A percentile compares a stretch with the other conserved stretches of the same genome.
These are phyloP conservation scores for Eremophila alpestris DNA, from an alignment of 2,797 vertebrate genomes.

Conservation along the genomic window DNA sequence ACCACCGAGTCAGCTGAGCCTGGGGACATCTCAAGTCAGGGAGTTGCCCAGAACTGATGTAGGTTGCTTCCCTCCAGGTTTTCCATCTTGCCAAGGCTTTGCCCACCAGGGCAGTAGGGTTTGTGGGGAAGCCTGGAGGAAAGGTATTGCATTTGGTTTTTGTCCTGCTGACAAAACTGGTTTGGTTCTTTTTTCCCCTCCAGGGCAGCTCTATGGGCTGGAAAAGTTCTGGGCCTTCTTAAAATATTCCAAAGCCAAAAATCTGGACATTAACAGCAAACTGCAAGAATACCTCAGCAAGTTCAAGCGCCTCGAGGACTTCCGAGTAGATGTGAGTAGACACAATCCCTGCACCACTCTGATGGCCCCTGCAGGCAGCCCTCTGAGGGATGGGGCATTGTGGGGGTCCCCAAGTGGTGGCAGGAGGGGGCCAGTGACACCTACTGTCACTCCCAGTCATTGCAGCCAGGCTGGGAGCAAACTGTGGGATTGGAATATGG, in stretches of 20 bases:
- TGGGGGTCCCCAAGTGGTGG: background rate
- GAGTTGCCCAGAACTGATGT: background rate
- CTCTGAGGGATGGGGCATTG: background rate
- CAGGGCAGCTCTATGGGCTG: slow-evolving; percentile 96
- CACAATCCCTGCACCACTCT: accelerated
- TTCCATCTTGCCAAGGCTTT: background rate
- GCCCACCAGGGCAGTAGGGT: background rate
- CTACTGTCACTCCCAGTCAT: slow-evolving; percentile 22
- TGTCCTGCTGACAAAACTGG: background rate
- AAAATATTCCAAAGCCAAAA: slow-evolving; percentile 98
- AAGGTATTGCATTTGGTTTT: background rate
- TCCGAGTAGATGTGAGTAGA: slow-evolving; percentile 93
- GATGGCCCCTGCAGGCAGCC: background rate
- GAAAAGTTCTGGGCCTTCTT: slow-evolving; percentile 99
- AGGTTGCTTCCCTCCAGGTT: background rate
- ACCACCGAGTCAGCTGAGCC: background rate
- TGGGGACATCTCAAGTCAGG: background rate
- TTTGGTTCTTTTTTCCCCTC: background rate
- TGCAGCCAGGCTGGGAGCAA: background rate
- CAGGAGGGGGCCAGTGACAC: slow-evolving; percentile 36
- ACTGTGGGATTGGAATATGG: background rate
- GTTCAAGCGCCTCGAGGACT: slow-evolving; percentile 97
- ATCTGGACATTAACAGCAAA: slow-evolving; percentile 91
- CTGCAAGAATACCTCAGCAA: slow-evolving; percentile 93
- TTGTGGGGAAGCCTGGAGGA: background rate